A percentile compares a stretch with the other conserved stretches of the same genome.
These are phyloP conservation scores for Pinctada fucata DNA, from an alignment of 2,888 invertebrate genomes.

Conservation along the genomic window DNA sequence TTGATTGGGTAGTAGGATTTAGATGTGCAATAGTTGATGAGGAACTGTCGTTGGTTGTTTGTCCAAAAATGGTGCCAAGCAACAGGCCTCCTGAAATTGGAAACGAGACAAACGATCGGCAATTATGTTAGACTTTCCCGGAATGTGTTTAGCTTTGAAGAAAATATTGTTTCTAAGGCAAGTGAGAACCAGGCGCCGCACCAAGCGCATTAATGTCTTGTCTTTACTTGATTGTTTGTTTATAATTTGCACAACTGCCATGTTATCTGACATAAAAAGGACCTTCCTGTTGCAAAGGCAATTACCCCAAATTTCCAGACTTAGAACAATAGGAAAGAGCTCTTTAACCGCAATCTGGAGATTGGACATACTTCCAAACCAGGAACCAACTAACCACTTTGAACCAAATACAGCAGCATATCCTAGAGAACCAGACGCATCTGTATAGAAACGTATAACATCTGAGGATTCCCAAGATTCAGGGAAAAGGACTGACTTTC, in stretches of 20 bases:
- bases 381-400: too few relatives aligned
- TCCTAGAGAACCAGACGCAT: slow-evolving; percentile 19
- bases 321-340: too few relatives aligned
- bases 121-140: background rate
- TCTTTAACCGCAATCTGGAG: too few relatives aligned
- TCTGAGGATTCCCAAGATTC: slow-evolving; percentile 6
- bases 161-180: background rate
- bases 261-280: too few relatives aligned
- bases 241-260: too few relatives aligned
- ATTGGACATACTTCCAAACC: too few relatives aligned
- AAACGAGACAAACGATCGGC: background rate
- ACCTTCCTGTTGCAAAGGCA: too few relatives aligned
- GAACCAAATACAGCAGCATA: too few relatives aligned
- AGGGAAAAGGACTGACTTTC: background rate
- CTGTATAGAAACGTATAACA: slow-evolving; percentile 7
- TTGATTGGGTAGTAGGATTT: background rate
- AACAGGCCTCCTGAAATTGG: background rate
- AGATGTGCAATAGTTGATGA: background rate
- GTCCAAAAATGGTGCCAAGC: background rate
- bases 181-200: background rate
- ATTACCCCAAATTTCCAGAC: too few relatives aligned
- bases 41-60: background rate
- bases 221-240: background rate
- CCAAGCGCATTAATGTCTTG: background rate
- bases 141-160: background rate